phyloP scores from a whole-genome alignment of 53 echinoderm and acorn worm species.

The Apostichopus leukothele region DNA sequence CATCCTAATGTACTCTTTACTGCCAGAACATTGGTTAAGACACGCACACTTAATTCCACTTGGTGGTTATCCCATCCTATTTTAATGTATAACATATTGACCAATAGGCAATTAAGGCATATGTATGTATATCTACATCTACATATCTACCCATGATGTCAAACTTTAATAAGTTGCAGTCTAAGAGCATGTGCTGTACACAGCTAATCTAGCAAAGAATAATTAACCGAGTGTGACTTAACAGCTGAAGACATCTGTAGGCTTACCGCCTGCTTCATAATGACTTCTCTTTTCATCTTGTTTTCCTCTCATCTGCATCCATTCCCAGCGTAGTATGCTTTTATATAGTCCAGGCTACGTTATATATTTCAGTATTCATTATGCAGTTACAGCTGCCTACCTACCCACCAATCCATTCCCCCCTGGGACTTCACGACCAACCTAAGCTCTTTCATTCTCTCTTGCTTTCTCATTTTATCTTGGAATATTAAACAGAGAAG shows the following conservation, averaged over 20 bases:
- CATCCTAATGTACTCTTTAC: too few relatives aligned
- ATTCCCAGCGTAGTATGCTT: neutral
- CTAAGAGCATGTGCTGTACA: neutral
- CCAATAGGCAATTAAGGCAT: too few relatives aligned
- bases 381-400: slow-evolving; percentile 22
- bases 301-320: neutral
- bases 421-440: slow-evolving; percentile 44
- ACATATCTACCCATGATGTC: too few relatives aligned
- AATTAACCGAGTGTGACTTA: neutral
- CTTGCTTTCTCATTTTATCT: slow-evolving; percentile 41
- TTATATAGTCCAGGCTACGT: neutral
- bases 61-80: too few relatives aligned
- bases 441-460: slow-evolving; percentile 11
- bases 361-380: slow-evolving; percentile 24
- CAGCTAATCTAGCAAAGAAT: neutral
- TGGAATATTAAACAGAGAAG: slow-evolving; percentile 43
- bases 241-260: neutral
- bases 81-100: too few relatives aligned
- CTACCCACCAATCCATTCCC: slow-evolving; percentile 32
- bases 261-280: neutral
- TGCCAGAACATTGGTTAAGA: too few relatives aligned
- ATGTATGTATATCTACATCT: too few relatives aligned
- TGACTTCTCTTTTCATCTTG: neutral
- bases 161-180: too few relatives aligned
- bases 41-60: too few relatives aligned